These are phyloP conservation scores for Phenganax marumi DNA, from an alignment of 92 coral and sea anemone genomes.

Conservation along the genomic window DNA sequence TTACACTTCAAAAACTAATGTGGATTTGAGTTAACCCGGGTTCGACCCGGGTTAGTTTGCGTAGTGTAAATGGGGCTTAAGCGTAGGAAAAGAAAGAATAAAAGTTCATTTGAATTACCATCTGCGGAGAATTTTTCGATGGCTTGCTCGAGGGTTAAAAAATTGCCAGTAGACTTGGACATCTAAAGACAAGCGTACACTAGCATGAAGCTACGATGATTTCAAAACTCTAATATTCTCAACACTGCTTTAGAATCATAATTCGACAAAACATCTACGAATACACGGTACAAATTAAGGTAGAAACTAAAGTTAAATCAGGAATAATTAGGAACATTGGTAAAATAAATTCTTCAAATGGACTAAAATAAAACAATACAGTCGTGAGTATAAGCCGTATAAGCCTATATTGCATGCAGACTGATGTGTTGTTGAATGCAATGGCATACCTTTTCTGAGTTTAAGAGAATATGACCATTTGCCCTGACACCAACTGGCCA, in stretches of 20 bases:
- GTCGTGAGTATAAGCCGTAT: not conserved
- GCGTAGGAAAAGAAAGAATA: not conserved
- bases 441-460: conserved; percentile 87
- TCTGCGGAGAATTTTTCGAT: conserved; percentile 94
- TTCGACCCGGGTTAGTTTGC: no score
- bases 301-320: not conserved
- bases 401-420: no score
- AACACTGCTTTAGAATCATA: no score
- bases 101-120: conserved; percentile 49
- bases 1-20: no score
- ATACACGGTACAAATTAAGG: no score
- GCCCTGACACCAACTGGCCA: conserved; percentile 95
- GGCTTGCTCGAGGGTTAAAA: conserved; percentile 80
- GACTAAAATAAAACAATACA: not conserved
- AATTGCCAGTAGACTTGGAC: conserved; percentile 98
- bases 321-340: not conserved
- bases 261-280: no score
- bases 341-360: not conserved
- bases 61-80: no score
- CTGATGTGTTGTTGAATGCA: not conserved
- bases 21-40: no score
- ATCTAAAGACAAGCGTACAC: conserved; percentile 55
- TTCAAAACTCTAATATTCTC: no score
- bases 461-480: conserved; percentile 88
- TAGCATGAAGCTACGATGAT: not conserved